Conservation (phyloP, 2,113 vertebrate genomes). For the Oophaga pumilio region DNA sequence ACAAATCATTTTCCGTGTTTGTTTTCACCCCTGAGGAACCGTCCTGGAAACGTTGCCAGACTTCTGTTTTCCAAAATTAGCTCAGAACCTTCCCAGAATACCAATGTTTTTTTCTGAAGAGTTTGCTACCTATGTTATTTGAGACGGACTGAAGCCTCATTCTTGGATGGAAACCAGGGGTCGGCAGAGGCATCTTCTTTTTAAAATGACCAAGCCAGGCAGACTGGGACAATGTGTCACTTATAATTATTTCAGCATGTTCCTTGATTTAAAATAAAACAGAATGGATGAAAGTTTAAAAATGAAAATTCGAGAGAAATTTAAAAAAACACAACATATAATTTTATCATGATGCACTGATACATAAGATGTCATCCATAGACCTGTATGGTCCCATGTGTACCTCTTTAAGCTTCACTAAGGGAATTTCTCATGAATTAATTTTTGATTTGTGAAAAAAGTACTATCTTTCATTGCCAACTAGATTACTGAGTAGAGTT, state of each 20-base stretch:
- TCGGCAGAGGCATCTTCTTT: background rate
- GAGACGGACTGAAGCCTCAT: background rate
- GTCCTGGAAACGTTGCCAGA: conserved; percentile 18
- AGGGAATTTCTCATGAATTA: no score
- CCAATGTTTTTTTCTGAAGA: conserved; percentile 4
- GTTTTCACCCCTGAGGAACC: conserved; percentile 18
- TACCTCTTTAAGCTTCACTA: no score
- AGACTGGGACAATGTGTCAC: background rate
- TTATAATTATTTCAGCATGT: background rate
- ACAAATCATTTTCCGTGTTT: conserved; percentile 34
- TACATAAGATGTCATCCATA: no score
- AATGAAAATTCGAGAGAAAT: background rate
- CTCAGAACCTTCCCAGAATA: conserved; percentile 2
- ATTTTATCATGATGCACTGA: no score
- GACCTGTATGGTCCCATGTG: no score
- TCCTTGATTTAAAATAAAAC: background rate
- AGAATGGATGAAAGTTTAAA: background rate
- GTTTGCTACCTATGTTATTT: background rate
- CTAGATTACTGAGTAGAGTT: no score
- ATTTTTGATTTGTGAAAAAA: no score
- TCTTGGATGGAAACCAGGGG: background rate
- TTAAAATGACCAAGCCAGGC: background rate
- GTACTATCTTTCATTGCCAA: no score
- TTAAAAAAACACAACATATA: background rate
- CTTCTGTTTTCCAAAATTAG: conserved; percentile 8